phyloP scores from a whole-genome alignment of 2,888 invertebrate species.

The Coenonympha glycerion region DNA sequence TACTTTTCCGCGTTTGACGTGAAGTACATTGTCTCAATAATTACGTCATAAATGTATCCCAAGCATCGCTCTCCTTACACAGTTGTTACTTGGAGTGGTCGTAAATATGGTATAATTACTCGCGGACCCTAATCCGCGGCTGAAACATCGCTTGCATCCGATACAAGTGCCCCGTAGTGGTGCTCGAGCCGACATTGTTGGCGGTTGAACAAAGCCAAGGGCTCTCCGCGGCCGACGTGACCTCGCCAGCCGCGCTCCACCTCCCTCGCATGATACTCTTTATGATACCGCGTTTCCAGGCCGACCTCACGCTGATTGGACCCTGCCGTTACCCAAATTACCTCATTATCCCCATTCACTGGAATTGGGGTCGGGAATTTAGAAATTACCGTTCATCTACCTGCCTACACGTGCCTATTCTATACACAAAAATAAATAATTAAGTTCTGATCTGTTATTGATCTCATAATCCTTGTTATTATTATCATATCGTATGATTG shows the following conservation, averaged over 20 bases:
- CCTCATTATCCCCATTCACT: slow-evolving; percentile 10
- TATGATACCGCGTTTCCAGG: slow-evolving; percentile 72
- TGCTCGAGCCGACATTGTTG: slow-evolving; percentile 63
- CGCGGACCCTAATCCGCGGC: slow-evolving; percentile 42
- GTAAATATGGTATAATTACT: slow-evolving; percentile 63
- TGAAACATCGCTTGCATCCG: slow-evolving; percentile 70
- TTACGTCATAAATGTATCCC: slow-evolving; percentile 25
- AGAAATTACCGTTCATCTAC: too few relatives aligned
- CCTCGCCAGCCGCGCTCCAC: slow-evolving; percentile 50
- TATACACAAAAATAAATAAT: too few relatives aligned
- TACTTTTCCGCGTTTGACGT: neutral
- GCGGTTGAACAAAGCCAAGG: slow-evolving; percentile 69
- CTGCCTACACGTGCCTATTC: too few relatives aligned
- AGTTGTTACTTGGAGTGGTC: slow-evolving; percentile 34
- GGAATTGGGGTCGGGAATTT: neutral
- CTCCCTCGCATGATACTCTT: slow-evolving; percentile 57
- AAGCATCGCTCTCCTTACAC: slow-evolving; percentile 42
- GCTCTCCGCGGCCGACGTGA: slow-evolving; percentile 59
- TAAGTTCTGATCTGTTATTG: too few relatives aligned
- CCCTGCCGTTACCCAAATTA: slow-evolving; percentile 37
- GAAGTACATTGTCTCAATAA: slow-evolving; percentile 18
- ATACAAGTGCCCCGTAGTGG: slow-evolving; percentile 63
- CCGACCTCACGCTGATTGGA: slow-evolving; percentile 47
- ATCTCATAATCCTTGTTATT: too few relatives aligned
- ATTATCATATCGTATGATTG: too few relatives aligned